A percentile compares a stretch with the other conserved stretches of the same genome.
phyloP scores from a whole-genome alignment of 2,113 vertebrate genomes.

The Petrocephalus microphthalmus region DNA sequence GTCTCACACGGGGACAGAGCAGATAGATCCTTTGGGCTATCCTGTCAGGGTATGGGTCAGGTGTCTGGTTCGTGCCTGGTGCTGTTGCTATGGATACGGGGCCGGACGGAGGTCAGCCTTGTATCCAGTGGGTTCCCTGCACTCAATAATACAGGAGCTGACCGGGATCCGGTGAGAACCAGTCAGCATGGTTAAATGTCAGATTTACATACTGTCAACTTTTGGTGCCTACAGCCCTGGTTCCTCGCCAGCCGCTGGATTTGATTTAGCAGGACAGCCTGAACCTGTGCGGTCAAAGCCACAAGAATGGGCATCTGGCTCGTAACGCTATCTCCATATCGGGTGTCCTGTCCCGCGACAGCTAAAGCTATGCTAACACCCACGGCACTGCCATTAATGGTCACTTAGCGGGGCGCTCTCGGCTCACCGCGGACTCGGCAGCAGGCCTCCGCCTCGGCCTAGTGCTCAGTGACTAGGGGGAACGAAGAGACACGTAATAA shows the following conservation, averaged over 20 bases:
- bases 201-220: constrained; percentile 10
- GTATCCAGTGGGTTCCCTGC: neutral
- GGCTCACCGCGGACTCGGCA: neutral
- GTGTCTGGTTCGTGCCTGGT: neutral
- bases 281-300: neutral
- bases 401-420: neutral
- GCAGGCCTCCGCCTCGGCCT: neutral
- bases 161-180: neutral
- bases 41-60: neutral
- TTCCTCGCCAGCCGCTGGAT: no score
- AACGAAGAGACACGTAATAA: neutral
- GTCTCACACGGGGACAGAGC: neutral
- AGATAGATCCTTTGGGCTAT: neutral
- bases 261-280: neutral
- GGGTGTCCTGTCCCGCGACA: neutral
- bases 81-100: neutral
- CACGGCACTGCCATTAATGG: neutral
- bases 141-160: neutral
- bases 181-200: neutral
- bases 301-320: neutral
- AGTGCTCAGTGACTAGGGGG: neutral
- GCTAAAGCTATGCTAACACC: neutral
- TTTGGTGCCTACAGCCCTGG: neutral
- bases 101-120: neutral
- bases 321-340: constrained; percentile 2